Evolutionary conservation across 2,888 invertebrate genomes (phyloP).

Genomic region (Galerucella nymphaeae): DNA sequence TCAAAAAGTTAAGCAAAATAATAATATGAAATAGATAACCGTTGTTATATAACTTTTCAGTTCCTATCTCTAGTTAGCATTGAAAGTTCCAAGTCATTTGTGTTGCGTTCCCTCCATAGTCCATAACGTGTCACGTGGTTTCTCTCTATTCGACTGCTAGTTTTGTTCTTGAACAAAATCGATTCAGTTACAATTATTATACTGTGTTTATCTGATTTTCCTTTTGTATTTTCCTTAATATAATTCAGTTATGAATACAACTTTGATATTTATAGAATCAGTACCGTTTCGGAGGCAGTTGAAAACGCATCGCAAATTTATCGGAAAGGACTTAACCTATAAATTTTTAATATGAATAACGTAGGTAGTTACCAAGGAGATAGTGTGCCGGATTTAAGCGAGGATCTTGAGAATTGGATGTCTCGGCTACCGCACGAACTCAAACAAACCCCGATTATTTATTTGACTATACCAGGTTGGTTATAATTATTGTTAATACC

Average conservation of each 20-base stretch:
- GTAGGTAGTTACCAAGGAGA: constrained; percentile 9
- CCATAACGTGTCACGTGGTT: constrained; percentile 23
- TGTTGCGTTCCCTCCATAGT: constrained; percentile 15
- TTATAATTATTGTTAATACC: constrained; percentile 23
- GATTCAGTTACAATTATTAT: constrained; percentile 29
- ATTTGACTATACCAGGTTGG: constrained; percentile 81
- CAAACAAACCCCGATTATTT: constrained; percentile 73
- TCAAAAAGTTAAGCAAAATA: background rate
- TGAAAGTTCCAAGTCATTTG: constrained; percentile 13
- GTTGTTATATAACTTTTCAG: constrained; percentile 14
- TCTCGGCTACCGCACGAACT: constrained; percentile 70
- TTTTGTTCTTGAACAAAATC: constrained; percentile 36
- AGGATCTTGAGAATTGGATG: constrained; percentile 78
- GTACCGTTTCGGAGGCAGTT: constrained; percentile 15
- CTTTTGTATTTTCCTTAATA: constrained; percentile 35
- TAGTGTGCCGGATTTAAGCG: constrained; percentile 43
- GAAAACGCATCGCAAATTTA: constrained; percentile 5
- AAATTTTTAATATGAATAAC: constrained; percentile 20
- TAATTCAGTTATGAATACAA: constrained; percentile 31
- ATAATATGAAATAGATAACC: constrained; percentile 3
- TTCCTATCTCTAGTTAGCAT: constrained; percentile 16
- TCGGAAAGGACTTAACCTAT: constrained; percentile 7
- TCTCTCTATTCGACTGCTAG: constrained; percentile 13
- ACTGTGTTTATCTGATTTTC: constrained; percentile 34
- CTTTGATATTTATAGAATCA: constrained; percentile 29